Conservation (phyloP, 53 echinoderm and acorn worm genomes). For the Paelopatides confundens region DNA sequence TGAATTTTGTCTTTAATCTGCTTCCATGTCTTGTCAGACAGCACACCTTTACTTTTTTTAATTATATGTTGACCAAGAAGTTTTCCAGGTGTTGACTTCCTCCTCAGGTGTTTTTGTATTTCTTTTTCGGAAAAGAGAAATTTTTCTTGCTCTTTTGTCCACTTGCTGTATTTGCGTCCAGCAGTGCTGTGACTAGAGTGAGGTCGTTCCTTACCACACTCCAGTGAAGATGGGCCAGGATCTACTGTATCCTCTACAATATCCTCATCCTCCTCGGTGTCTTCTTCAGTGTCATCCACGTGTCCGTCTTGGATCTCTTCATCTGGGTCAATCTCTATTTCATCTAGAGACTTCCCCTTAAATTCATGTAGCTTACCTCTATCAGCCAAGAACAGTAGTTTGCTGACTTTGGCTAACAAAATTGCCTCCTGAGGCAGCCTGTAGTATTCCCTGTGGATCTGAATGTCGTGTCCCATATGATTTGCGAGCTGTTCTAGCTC, state of each 20-base stretch:
- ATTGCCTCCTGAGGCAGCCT: conserved; percentile 52
- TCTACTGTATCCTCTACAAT: background rate
- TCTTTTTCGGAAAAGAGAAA: conserved; percentile 8
- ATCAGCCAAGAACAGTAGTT: conserved; percentile 39
- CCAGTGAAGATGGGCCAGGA: background rate
- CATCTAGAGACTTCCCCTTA: conserved; percentile 46
- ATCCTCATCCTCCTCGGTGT: background rate
- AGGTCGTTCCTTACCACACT: background rate
- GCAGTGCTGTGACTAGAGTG: background rate
- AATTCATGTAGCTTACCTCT: conserved; percentile 15
- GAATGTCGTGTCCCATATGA: conserved; percentile 67
- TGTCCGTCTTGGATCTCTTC: too few relatives aligned
- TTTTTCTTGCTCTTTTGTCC: conserved; percentile 4
- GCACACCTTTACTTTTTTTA: background rate
- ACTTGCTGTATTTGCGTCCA: conserved; percentile 26
- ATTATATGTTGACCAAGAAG: background rate
- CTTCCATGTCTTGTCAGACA: conserved; percentile 23
- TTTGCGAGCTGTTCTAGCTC: conserved; percentile 66
- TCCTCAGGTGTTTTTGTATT: background rate
- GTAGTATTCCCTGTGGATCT: conserved; percentile 58
- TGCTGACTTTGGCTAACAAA: too few relatives aligned
- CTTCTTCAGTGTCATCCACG: background rate
- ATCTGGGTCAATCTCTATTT: too few relatives aligned
- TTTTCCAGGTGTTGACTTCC: background rate
- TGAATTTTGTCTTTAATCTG: conserved; percentile 23